A percentile compares a stretch with the other conserved stretches of the same genome.
These are phyloP conservation scores for Charanyca ferruginea DNA, from an alignment of 2,888 invertebrate species.

Conservation along the genomic window DNA sequence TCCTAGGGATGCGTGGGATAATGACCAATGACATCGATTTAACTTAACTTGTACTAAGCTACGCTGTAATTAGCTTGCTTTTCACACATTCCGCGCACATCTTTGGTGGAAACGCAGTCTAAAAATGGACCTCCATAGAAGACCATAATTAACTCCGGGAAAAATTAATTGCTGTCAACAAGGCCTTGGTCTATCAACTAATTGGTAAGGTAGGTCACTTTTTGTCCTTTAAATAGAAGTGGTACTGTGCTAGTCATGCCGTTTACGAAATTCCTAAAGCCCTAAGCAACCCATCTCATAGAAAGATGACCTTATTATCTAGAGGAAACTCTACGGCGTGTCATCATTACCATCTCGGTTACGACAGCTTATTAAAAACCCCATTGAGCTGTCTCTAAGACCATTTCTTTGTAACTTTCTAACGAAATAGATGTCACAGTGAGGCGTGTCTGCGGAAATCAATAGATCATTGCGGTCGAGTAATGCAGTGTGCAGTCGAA, in stretches of 20 bases:
- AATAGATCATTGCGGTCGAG: constrained; percentile 59
- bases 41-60: too few species aligned
- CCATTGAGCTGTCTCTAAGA: constrained; percentile 22
- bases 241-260: neutral
- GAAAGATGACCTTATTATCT: constrained; percentile 9
- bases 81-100: too few species aligned
- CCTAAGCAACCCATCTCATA: too few species aligned
- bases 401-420: constrained; percentile 56
- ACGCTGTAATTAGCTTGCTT: too few species aligned
- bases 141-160: too few species aligned
- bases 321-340: neutral
- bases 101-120: too few species aligned
- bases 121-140: neutral
- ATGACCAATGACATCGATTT: too few species aligned
- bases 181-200: too few species aligned
- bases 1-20: too few species aligned
- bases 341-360: constrained; percentile 25
- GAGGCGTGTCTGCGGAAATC: constrained; percentile 57
- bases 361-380: constrained; percentile 24
- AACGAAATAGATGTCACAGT: constrained; percentile 39
- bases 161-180: neutral
- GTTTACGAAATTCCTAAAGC: neutral
- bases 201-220: neutral
- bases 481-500: constrained; percentile 46
- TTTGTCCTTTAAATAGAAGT: neutral